Percentiles rank a stretch among this genome's conserved stretches.
phyloP scores from a whole-genome alignment of 2,113 vertebrate species.

The Gymnogyps californianus region DNA sequence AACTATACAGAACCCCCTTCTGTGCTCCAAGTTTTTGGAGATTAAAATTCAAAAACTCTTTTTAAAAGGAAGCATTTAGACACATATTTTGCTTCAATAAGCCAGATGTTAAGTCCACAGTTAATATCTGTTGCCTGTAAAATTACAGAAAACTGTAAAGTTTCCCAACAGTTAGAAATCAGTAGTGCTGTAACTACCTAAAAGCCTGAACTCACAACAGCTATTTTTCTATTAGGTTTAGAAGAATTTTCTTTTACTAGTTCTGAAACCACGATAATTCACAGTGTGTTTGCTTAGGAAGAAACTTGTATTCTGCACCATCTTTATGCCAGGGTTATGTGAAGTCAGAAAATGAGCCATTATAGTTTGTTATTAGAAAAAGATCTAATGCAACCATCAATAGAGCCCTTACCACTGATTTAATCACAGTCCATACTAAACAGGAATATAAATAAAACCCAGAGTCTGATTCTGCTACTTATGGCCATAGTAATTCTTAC shows the following conservation, averaged over 20 bases:
- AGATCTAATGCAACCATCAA: background rate
- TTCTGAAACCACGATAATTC: background rate
- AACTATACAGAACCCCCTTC: background rate
- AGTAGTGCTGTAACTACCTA: background rate
- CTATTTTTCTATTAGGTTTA: background rate
- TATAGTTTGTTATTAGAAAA: background rate
- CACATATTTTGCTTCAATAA: background rate
- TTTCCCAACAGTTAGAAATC: background rate
- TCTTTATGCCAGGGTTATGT: background rate
- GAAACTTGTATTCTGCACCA: background rate
- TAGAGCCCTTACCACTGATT: background rate
- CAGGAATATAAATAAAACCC: background rate
- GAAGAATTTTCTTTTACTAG: background rate
- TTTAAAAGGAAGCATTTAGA: background rate
- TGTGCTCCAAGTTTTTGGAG: background rate
- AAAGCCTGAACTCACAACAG: background rate
- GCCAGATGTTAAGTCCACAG: rapidly evolving
- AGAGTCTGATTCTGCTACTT: background rate
- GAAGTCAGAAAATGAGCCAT: background rate
- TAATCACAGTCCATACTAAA: background rate
- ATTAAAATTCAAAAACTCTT: background rate
- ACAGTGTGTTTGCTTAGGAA: background rate
- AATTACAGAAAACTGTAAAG: background rate
- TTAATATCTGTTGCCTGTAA: background rate
- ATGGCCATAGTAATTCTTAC: background rate